A percentile compares a stretch with the other conserved stretches of the same genome.
These are phyloP conservation scores for Neoascia interrupta DNA, from an alignment of 2,888 invertebrate species.

Conservation along the genomic window DNA sequence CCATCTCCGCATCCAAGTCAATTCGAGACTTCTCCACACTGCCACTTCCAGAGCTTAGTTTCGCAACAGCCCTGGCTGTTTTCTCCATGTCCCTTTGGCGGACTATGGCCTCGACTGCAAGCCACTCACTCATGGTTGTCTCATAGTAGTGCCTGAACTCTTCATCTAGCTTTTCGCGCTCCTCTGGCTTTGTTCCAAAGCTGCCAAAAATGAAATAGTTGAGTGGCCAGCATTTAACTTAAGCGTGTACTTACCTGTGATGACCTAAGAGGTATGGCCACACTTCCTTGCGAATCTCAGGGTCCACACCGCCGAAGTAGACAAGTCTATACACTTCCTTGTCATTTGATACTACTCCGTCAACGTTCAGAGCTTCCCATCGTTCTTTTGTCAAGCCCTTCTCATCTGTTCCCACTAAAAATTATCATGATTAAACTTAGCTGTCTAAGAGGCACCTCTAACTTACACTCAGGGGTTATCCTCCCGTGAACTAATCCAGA, in stretches of 20 bases:
- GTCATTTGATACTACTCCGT: constrained; percentile 83
- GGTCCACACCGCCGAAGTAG: constrained; percentile 92
- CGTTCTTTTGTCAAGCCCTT: constrained; percentile 88
- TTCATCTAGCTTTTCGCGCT: constrained; percentile 84
- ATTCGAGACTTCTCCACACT: constrained; percentile 80
- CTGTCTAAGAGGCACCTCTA: neutral
- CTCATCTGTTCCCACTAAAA: constrained; percentile 82
- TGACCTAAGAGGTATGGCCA: constrained; percentile 95
- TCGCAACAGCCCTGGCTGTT: constrained; percentile 91
- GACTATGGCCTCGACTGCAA: constrained; percentile 96
- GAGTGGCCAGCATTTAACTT: neutral
- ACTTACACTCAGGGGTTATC: constrained; percentile 84
- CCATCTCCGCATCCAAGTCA: constrained; percentile 82
- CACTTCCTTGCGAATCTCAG: constrained; percentile 87
- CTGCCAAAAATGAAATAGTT: constrained; percentile 73
- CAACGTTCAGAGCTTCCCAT: constrained; percentile 86
- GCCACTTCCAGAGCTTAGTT: constrained; percentile 88
- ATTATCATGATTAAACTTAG: neutral
- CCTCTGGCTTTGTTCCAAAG: constrained; percentile 86
- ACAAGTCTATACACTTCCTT: constrained; percentile 90
- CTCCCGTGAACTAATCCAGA: constrained; percentile 91
- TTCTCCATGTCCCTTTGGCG: constrained; percentile 89
- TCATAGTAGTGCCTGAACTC: constrained; percentile 89
- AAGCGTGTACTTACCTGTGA: constrained; percentile 81
- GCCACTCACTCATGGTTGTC: constrained; percentile 96